These are phyloP conservation scores for Stomatorhinus ivindoensis DNA, from an alignment of 2,113 vertebrate genomes.

Conservation along the genomic window DNA sequence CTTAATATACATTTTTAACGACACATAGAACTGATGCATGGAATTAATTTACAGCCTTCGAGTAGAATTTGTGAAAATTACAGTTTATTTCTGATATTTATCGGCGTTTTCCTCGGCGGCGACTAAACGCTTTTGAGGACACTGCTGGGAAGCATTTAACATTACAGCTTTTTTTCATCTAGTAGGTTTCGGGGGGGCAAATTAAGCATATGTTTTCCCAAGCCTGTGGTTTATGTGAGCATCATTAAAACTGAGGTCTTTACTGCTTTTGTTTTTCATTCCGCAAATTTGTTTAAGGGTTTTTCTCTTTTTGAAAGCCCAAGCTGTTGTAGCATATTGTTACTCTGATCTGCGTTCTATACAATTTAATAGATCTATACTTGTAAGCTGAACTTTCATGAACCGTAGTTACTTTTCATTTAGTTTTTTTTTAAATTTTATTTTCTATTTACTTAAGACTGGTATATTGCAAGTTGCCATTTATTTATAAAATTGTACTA, in stretches of 20 bases:
- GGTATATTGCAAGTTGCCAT: background rate
- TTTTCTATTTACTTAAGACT: background rate
- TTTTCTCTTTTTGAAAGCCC: background rate
- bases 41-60: slow-evolving; percentile 48
- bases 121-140: background rate
- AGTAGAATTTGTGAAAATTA: background rate
- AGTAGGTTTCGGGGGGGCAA: background rate
- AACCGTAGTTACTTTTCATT: background rate
- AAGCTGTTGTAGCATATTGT: background rate
- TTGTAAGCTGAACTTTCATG: background rate
- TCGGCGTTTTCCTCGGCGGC: background rate
- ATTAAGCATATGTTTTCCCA: slow-evolving; percentile 1
- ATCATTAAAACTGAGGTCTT: background rate
- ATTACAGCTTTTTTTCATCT: slow-evolving; percentile 4
- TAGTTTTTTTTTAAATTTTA: background rate
- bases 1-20: background rate
- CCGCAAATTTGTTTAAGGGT: slow-evolving; percentile 6
- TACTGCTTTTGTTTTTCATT: background rate
- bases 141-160: background rate
- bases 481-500: background rate
- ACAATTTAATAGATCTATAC: background rate
- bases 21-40: slow-evolving; percentile 26
- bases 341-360: background rate
- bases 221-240: slow-evolving; percentile 9
- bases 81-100: background rate